These are phyloP conservation scores for Lepidurus couesii DNA, from an alignment of 1,140 invertebrate genomes.

Conservation along the genomic window DNA sequence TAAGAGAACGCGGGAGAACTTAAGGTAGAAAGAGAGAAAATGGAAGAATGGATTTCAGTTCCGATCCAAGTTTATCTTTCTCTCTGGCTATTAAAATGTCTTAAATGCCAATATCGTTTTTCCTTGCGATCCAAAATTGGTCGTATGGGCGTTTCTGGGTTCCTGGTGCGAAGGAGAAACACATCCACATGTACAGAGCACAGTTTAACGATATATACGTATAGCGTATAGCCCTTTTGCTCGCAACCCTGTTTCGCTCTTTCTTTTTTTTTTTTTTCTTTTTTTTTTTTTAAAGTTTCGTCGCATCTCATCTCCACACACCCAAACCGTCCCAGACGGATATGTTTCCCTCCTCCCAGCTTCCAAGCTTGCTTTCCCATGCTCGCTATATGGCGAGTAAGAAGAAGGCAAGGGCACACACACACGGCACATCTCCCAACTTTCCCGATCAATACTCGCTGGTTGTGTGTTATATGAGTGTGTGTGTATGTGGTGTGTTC, in stretches of 20 bases:
- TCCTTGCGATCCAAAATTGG: too few species aligned
- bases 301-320: conserved; percentile 17
- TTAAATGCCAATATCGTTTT: too few species aligned
- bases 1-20: background rate
- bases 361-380: background rate
- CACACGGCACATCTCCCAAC: background rate
- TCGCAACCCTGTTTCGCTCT: background rate
- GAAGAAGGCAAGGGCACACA: background rate
- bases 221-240: background rate
- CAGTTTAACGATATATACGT: too few species aligned
- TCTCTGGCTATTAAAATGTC: too few species aligned
- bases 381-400: background rate
- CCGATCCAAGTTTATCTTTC: too few species aligned
- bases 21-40: background rate
- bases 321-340: background rate
- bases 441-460: conserved; percentile 12
- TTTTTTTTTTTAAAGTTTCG: background rate
- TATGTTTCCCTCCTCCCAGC: background rate
- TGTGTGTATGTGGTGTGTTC: background rate
- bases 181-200: too few species aligned
- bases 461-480: background rate
- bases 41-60: background rate
- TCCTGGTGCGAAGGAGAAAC: too few species aligned
- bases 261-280: background rate
- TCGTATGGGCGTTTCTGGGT: too few species aligned